Base-by-base conservation (phyloP, 1,140 invertebrate genomes). In the Eupristina koningsbergeri region DNA sequence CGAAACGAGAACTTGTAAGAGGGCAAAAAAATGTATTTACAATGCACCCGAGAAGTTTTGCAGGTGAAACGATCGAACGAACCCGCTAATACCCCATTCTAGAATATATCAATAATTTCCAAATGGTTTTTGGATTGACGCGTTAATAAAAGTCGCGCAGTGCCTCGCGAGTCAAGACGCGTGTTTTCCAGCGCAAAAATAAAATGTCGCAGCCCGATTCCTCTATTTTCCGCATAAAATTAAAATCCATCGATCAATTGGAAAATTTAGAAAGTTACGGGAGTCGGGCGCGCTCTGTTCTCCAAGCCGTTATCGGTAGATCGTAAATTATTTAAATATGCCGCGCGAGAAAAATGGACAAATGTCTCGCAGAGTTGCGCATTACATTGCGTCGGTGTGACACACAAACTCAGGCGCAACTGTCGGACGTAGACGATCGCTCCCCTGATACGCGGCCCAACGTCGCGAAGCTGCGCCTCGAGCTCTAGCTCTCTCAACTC, bases 201-300 rank as follows among this genome's bases (percentile, higher is more conserved):
- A 45, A 50, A 53, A 22, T 71, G 15, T 0, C 26, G 7, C 36
- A n/a, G 6, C 7, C 11, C 7, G 41, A 29, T 73, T 73, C 41
- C 22, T 73, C 6, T 73, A 73, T 13, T 73, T 45, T 3, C 1
- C 6, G 15, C 53, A 53, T 0, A 75, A 77, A 36, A 15, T 78
- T 26, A 41, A 29, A 64, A 64, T 64, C 34, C 13, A 31, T 17
- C 67, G 50, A 64, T 76, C 58, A 22, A 31, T 29, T 75, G 3
- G 80, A 45, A 47, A 82, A 41, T 53, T 82, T 82, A 76, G 80
- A 82, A 82, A 82, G 80, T 53, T 34, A 29, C n/a, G n/a, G n/a
- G n/a, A 7, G 41, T 31, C 29, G 7, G 22, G 8, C 29, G 22
- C 31, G 11, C n/a, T 74, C 41, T 41, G 31, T 58, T 26, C 34